These are phyloP conservation scores for Athalia cordata DNA, from an alignment of 2,888 invertebrate species.

Conservation along the genomic window DNA sequence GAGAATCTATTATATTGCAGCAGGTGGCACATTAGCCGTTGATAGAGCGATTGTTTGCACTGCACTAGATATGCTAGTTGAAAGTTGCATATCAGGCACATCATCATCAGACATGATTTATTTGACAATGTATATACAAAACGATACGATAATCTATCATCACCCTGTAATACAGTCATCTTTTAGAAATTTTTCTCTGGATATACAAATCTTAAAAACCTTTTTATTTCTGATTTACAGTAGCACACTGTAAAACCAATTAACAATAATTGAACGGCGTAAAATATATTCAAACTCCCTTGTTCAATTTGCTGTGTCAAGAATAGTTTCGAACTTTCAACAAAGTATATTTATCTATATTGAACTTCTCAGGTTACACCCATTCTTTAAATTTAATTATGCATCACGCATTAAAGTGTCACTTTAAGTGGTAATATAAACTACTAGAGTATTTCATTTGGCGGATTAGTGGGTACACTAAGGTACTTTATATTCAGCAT, in stretches of 20 bases:
- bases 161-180: neutral
- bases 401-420: neutral
- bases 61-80: slow-evolving; percentile 15
- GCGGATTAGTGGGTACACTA: slow-evolving; percentile 43
- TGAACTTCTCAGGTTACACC: slow-evolving; percentile 21
- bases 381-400: slow-evolving; percentile 14
- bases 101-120: slow-evolving; percentile 25
- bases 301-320: neutral
- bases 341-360: neutral
- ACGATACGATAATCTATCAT: slow-evolving; percentile 7
- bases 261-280: no score
- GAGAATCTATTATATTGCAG: slow-evolving; percentile 17
- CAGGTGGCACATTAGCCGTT: slow-evolving; percentile 38
- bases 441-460: slow-evolving; percentile 48
- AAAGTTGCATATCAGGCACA: slow-evolving; percentile 16
- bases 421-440: slow-evolving; percentile 15
- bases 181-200: neutral
- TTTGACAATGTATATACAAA: neutral
- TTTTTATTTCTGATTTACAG: no score
- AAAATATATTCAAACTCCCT: no score
- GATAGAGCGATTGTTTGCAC: slow-evolving; percentile 41
- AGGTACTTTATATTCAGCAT: slow-evolving; percentile 29
- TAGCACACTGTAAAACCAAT: no score
- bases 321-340: neutral
- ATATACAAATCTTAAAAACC: no score